These are phyloP conservation scores for Mormyrus iriodes DNA, from an alignment of 2,113 vertebrate species.

Conservation along the genomic window DNA sequence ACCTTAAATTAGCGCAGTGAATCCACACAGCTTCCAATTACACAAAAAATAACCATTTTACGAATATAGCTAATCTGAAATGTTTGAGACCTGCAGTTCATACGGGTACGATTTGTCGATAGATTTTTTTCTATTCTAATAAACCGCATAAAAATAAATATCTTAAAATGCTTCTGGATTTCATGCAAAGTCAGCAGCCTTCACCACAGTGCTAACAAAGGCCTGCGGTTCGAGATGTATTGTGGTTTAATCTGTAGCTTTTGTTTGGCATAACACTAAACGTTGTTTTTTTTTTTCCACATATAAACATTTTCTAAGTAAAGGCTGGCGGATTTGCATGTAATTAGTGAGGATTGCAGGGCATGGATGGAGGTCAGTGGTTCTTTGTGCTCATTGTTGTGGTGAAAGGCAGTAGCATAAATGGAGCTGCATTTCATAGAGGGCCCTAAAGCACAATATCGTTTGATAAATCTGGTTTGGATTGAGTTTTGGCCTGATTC, in stretches of 20 bases:
- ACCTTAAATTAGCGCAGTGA: not conserved
- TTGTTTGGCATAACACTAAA: not conserved
- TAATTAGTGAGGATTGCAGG: not conserved
- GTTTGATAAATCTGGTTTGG: not conserved
- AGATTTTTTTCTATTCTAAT: not conserved
- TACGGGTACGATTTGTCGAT: not conserved
- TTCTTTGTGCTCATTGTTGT: not conserved
- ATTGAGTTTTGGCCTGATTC: constrained; percentile 8
- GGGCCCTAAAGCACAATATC: not conserved
- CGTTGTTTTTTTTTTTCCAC: not conserved
- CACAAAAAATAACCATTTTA: not conserved
- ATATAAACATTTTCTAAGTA: not conserved
- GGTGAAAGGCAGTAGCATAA: not conserved
- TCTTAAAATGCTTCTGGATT: not conserved
- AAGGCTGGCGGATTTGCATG: not conserved
- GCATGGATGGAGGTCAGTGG: not conserved
- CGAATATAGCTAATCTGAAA: not conserved
- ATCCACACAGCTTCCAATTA: not conserved
- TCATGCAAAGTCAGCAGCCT: not conserved
- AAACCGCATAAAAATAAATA: not conserved
- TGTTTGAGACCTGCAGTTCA: not conserved
- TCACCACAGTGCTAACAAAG: not conserved
- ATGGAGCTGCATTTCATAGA: not conserved
- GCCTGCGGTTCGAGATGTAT: not conserved
- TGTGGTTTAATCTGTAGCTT: not conserved